Evolutionary conservation across 1,140 invertebrate species (phyloP).

Genomic region (Zaprionus africanus): DNA sequence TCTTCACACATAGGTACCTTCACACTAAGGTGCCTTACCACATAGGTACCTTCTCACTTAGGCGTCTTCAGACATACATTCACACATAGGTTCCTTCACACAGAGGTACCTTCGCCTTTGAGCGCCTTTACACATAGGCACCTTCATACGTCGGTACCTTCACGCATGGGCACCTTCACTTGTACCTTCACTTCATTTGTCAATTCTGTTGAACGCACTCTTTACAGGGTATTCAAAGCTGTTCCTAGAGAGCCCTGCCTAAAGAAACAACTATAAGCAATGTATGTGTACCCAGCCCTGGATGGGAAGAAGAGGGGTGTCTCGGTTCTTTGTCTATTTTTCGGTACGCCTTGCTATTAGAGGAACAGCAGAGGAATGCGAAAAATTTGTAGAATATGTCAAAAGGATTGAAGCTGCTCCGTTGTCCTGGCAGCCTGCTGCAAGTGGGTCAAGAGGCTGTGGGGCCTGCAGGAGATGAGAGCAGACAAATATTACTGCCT

Average conservation of each 20-base stretch:
- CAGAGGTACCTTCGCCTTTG: too few species aligned
- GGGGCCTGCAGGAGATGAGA: not conserved
- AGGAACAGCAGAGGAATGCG: not conserved
- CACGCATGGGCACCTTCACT: too few species aligned
- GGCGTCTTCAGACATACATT: too few species aligned
- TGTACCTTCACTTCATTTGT: too few species aligned
- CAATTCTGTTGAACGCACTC: too few species aligned
- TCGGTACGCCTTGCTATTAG: conserved; percentile 2
- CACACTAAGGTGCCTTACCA: too few species aligned
- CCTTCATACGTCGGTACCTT: too few species aligned
- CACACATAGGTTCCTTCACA: too few species aligned
- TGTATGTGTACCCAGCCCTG: not conserved
- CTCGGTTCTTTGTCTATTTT: not conserved
- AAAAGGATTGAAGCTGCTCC: not conserved
- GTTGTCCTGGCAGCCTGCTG: not conserved
- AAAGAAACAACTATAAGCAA: not conserved
- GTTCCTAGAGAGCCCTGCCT: not conserved
- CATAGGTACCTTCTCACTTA: too few species aligned
- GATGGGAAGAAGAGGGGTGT: not conserved
- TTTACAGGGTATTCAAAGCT: not conserved
- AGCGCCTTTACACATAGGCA: too few species aligned
- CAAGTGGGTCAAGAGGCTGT: not conserved
- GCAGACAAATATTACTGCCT: not conserved
- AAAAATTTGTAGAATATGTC: conserved; percentile 2
- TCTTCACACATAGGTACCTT: too few species aligned